Conservation (phyloP, 2,113 vertebrate species). For the Tympanuchus pallidicinctus region DNA sequence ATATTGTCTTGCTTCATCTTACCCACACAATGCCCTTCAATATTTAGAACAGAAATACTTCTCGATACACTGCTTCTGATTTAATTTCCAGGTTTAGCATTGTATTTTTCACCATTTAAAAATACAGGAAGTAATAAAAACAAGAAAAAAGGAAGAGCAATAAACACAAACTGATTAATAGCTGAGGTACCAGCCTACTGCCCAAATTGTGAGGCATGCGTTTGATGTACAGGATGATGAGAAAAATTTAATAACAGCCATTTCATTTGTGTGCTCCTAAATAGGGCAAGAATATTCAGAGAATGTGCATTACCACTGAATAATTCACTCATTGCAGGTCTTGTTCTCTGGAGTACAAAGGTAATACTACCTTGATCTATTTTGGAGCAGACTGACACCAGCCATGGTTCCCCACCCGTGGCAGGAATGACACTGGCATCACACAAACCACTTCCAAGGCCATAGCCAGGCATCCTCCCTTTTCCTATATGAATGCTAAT, state of each 20-base stretch:
- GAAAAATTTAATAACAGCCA: neutral
- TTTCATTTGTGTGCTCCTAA: conserved; percentile 11
- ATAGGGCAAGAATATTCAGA: conserved; percentile 40
- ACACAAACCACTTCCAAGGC: conserved; percentile 36
- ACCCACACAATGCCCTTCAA: neutral
- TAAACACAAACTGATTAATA: neutral
- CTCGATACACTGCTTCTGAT: neutral
- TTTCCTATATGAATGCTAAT: neutral
- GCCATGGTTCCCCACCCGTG: neutral
- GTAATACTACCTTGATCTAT: conserved; percentile 17
- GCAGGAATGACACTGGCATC: neutral
- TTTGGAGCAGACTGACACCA: neutral
- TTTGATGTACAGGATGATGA: conserved; percentile 2
- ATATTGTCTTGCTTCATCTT: neutral
- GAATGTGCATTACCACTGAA: conserved; percentile 39
- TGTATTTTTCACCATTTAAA: neutral
- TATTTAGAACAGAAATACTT: neutral
- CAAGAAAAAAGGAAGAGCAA: neutral
- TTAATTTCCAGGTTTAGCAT: neutral
- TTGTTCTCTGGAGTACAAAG: neutral
- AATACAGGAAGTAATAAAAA: neutral
- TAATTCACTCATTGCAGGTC: conserved; percentile 31
- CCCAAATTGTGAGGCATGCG: neutral
- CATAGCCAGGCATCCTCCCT: neutral
- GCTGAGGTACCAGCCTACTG: neutral